Evolutionary conservation across 2,797 vertebrate species (phyloP).

Genomic region (Fistularia tabacaria): DNA sequence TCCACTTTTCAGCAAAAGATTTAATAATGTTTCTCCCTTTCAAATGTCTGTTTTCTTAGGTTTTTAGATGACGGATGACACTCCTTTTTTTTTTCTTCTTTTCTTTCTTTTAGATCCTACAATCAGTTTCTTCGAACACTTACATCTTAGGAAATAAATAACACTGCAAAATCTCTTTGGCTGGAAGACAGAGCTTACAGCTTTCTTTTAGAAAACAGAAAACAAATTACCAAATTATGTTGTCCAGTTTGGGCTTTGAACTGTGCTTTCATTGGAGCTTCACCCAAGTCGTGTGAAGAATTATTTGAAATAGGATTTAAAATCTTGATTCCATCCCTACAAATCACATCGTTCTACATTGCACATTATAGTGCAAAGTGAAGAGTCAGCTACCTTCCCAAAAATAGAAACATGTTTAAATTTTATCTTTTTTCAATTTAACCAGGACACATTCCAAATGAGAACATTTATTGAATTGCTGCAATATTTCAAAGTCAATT

Average conservation of each 20-base stretch:
- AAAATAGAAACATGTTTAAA: background rate
- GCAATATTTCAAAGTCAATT: constrained; percentile 31
- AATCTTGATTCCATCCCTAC: no score
- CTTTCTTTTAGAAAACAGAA: no score
- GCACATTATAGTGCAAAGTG: no score
- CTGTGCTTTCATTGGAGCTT: no score
- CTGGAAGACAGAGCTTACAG: background rate
- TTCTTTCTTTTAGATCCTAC: constrained; percentile 2
- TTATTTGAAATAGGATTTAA: no score
- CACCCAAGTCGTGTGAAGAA: no score
- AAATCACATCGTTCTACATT: no score
- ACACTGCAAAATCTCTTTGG: constrained; percentile 8
- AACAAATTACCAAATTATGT: no score
- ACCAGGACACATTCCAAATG: constrained; percentile 19
- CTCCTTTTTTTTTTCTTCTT: background rate
- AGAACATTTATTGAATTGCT: constrained; percentile 64
- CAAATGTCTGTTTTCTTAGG: constrained; percentile 1
- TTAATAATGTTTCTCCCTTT: constrained; percentile 34
- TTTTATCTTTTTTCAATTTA: no score
- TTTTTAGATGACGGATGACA: constrained; percentile 5
- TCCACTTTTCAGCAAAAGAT: constrained; percentile 9
- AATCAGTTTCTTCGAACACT: background rate
- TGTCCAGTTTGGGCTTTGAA: no score
- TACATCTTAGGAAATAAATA: constrained; percentile 14
- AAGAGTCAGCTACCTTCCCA: background rate